phyloP scores from a whole-genome alignment of 1,140 invertebrate species.

The Lordiphosa collinella region DNA sequence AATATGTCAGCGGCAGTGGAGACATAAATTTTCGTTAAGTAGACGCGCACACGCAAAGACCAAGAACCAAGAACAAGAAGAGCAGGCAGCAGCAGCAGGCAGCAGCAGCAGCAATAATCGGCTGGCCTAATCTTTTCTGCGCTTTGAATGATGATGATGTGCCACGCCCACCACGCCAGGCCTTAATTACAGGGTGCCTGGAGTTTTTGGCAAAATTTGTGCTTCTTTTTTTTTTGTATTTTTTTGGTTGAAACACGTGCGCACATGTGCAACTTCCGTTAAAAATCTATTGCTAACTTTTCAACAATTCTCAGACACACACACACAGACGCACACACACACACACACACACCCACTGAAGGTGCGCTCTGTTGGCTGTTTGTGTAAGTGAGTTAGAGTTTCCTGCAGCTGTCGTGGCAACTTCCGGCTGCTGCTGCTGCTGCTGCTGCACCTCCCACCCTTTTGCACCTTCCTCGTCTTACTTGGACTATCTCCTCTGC shows the following conservation, averaged over 20 bases:
- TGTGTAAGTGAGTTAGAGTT: constrained; percentile 75
- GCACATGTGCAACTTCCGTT: constrained; percentile 76
- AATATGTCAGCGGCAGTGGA: constrained; percentile 72
- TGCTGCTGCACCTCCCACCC: constrained; percentile 5
- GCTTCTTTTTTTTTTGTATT: constrained; percentile 11
- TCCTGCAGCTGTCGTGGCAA: constrained; percentile 75
- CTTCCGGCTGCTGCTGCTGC: constrained; percentile 57
- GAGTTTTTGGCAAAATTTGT: constrained; percentile 42
- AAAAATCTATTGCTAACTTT: constrained; percentile 76
- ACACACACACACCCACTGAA: constrained; percentile 13
- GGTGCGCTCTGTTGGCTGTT: constrained; percentile 52
- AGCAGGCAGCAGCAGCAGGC: constrained; percentile 9
- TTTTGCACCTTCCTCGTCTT: constrained; percentile 11
- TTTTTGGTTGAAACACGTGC: constrained; percentile 60
- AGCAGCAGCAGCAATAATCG: constrained; percentile 45
- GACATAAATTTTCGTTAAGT: constrained; percentile 75
- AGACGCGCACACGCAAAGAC: constrained; percentile 70
- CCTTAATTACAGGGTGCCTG: constrained; percentile 69
- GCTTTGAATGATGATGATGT: constrained; percentile 76
- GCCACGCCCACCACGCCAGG: constrained; percentile 52
- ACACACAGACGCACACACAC: constrained; percentile 14
- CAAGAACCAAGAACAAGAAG: constrained; percentile 19
- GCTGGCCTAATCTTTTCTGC: constrained; percentile 65
- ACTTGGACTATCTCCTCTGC: constrained; percentile 20
- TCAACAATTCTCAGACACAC: constrained; percentile 61